Percentiles rank a stretch among this genome's conserved stretches.
These are phyloP conservation scores for Lasioglossum leucozonium DNA, from an alignment of 2,888 invertebrate genomes.

Conservation along the genomic window DNA sequence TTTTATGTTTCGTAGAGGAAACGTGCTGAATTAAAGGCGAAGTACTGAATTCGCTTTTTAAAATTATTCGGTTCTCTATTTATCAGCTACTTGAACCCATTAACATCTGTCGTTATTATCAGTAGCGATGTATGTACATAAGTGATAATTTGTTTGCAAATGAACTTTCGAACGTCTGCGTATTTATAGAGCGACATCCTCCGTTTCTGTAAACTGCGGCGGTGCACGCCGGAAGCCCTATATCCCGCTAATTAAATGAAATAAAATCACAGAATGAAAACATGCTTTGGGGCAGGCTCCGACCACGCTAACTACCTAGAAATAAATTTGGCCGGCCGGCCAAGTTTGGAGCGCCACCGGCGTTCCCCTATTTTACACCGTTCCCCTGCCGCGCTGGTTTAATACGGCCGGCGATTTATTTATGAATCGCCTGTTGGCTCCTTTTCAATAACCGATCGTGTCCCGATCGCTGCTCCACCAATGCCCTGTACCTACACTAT, in stretches of 20 bases:
- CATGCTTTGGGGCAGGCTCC: conserved; percentile 11
- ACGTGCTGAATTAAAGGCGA: too few relatives aligned
- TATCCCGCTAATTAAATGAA: background rate
- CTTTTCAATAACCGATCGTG: conserved; percentile 56
- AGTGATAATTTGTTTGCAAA: background rate
- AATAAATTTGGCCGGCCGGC: conserved; percentile 66
- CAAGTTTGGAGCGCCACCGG: conserved; percentile 47
- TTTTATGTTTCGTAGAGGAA: too few relatives aligned
- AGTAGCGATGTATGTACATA: too few relatives aligned
- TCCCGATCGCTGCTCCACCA: background rate
- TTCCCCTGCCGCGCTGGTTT: conserved; percentile 35
- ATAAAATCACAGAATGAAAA: conserved; percentile 17
- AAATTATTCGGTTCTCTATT: too few relatives aligned
- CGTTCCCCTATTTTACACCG: conserved; percentile 47
- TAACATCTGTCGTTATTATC: too few relatives aligned
- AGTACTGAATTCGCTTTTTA: background rate
- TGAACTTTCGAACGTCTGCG: background rate
- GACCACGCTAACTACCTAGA: conserved; percentile 50
- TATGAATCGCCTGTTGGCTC: conserved; percentile 50
- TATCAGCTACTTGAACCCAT: too few relatives aligned
- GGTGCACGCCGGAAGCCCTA: background rate
- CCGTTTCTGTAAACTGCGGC: background rate
- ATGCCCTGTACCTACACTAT: background rate
- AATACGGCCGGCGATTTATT: conserved; percentile 54
- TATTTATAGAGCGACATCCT: background rate